phyloP scores from a whole-genome alignment of 2,113 vertebrate genomes.

The Amphiprion ocellaris region DNA sequence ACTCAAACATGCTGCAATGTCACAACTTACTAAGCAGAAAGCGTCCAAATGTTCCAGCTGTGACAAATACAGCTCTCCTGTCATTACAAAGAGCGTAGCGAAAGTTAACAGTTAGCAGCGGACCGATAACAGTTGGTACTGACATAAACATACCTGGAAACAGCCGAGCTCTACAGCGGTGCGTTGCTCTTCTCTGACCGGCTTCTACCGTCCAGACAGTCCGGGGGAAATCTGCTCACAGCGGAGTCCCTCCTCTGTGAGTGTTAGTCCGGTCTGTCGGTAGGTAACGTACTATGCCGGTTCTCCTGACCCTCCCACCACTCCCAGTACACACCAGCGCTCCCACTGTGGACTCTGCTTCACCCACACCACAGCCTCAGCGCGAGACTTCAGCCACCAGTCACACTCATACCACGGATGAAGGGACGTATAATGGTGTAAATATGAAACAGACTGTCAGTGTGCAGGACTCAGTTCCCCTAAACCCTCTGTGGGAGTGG shows the following conservation, averaged over 20 bases:
- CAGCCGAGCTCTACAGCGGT: not conserved
- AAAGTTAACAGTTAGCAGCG: constrained; percentile 1
- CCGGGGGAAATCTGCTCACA: not conserved
- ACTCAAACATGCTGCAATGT: constrained; percentile 24
- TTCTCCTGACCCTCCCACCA: constrained; percentile 58
- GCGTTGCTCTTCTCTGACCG: not conserved
- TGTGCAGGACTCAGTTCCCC: not conserved
- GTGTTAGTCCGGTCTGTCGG: not conserved
- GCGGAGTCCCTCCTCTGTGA: not conserved
- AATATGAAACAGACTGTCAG: too few species aligned
- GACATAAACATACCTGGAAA: constrained; percentile 44
- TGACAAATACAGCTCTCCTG: not conserved
- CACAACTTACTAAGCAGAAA: constrained; percentile 14
- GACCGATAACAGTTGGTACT: too few species aligned
- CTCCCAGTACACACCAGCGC: constrained; percentile 29
- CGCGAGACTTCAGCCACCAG: not conserved
- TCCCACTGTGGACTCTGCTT: constrained; percentile 21
- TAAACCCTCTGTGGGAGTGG: constrained; percentile 5
- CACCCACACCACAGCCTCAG: constrained; percentile 1
- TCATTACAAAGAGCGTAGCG: too few species aligned
- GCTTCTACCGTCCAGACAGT: not conserved
- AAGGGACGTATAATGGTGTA: too few species aligned
- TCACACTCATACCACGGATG: too few species aligned
- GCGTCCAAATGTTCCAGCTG: not conserved
- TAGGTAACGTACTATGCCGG: constrained; percentile 11